phyloP scores from a whole-genome alignment of 2,113 vertebrate genomes.

The Pygathrix nemaeus region DNA sequence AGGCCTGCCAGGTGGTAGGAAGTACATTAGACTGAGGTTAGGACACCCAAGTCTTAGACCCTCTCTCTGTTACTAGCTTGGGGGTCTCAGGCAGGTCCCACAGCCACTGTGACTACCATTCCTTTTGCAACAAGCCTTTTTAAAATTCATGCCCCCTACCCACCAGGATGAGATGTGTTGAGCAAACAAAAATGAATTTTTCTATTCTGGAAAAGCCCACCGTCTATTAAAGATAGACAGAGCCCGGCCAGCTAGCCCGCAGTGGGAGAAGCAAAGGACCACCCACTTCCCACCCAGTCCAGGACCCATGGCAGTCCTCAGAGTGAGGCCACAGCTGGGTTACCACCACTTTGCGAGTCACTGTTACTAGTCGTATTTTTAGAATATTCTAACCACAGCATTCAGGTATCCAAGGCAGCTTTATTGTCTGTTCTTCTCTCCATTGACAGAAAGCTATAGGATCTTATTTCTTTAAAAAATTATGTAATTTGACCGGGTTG shows the following conservation, averaged over 20 bases:
- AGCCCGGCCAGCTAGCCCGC: accelerated
- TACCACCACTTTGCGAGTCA: neutral
- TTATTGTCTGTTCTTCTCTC: neutral
- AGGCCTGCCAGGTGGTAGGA: neutral
- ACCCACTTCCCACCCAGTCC: neutral
- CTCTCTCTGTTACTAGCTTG: neutral
- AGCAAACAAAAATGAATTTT: neutral
- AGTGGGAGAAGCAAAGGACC: neutral
- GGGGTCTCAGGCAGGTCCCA: neutral
- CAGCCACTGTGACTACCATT: neutral
- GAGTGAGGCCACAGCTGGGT: neutral
- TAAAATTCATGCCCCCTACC: neutral
- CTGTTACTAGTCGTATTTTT: neutral
- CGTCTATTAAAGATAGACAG: neutral
- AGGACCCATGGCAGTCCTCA: neutral
- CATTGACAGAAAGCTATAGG: neutral
- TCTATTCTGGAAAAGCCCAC: neutral
- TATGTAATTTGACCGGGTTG: too few species aligned
- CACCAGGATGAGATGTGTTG: neutral
- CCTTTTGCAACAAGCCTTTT: neutral
- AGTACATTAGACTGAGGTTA: accelerated
- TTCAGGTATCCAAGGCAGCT: neutral
- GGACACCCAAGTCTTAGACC: neutral
- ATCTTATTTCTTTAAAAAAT: neutral
- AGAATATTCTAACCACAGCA: neutral